Evolutionary conservation across 2,113 vertebrate species (phyloP).

Genomic region (Macheiramphus alcinus): DNA sequence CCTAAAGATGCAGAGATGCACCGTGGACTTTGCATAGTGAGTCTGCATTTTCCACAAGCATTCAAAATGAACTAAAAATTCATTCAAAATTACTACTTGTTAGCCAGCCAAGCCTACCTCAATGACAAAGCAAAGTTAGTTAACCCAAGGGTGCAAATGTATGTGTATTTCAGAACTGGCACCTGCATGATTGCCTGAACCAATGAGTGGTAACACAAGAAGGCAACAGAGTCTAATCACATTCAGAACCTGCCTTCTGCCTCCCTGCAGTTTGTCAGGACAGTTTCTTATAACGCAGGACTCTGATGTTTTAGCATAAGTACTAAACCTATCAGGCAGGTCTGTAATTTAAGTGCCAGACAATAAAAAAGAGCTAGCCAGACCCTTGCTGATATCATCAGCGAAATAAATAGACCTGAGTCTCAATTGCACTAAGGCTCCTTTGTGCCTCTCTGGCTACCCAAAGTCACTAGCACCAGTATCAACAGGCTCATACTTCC

Average conservation of each 20-base stretch:
- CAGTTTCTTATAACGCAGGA: not conserved
- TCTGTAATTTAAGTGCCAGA: not conserved
- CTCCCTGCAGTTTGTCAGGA: rapidly evolving
- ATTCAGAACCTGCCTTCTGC: not conserved
- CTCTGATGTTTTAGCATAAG: not conserved
- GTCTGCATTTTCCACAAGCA: not conserved
- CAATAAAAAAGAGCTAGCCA: not conserved
- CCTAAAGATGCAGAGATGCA: not conserved
- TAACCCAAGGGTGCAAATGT: not conserved
- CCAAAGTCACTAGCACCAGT: not conserved
- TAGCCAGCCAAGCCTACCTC: not conserved
- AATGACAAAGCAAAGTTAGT: not conserved
- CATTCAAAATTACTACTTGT: not conserved
- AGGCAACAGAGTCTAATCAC: not conserved
- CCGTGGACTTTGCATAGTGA: not conserved
- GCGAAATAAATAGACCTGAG: not conserved
- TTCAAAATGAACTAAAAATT: not conserved
- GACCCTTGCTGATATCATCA: not conserved
- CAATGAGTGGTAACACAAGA: not conserved
- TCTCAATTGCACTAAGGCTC: not conserved
- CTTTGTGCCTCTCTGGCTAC: not conserved
- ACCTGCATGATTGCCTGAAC: not conserved
- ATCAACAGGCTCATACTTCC: not conserved
- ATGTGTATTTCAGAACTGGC: not conserved
- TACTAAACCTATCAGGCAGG: not conserved